Base-by-base conservation (phyloP, 2,113 vertebrate species). In the Gymnarchus niloticus region DNA sequence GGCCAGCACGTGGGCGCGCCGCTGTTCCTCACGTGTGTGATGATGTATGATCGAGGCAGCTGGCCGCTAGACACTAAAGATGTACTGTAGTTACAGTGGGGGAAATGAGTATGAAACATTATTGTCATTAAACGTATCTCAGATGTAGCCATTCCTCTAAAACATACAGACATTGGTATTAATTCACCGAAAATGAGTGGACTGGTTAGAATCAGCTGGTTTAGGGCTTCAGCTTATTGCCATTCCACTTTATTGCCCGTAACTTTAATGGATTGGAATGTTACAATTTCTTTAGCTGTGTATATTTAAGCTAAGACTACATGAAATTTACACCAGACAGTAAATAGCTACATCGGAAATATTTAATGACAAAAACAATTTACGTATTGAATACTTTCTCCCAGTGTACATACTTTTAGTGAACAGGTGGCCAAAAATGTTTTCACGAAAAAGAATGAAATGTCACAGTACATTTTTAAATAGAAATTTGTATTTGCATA, bases 401-500 rank as follows among this genome's bases (percentile, higher is more conserved):
- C n/a, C n/a, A n/a, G n/a, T n/a, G n/a, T n/a, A n/a, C n/a, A 73
- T 73, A 41, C 19, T 73, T 65, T 73, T 73, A 17, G 33, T 41
- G 65, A 73, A 69, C 25, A 69, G 33, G 65, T 41, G 65, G 14
- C 59, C 59, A 65, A 65, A 65, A 33, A 52, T 56, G 65, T 33
- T 17, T 28, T 54, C 46, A 56, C 6, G 17, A 28, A 85, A 21
- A 56, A 2, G 33, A 48, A 56, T 9, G 17, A 12, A 52, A 85
- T 76, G 19, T n/a, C 17, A 80, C 61, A 19, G 41, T 56, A 9
- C 12, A 57, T 28, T 48, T 96, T 97, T 97, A 97, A 98, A 98
- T 97, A 99, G 93, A 98, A 99, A 97, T 96, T 95, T 99, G 96
- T 98, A 98, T 99, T 99, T 99, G 98, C 97, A 97, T 94, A 87